phyloP scores from a whole-genome alignment of 2,888 invertebrate species.

The Spisula solida region DNA sequence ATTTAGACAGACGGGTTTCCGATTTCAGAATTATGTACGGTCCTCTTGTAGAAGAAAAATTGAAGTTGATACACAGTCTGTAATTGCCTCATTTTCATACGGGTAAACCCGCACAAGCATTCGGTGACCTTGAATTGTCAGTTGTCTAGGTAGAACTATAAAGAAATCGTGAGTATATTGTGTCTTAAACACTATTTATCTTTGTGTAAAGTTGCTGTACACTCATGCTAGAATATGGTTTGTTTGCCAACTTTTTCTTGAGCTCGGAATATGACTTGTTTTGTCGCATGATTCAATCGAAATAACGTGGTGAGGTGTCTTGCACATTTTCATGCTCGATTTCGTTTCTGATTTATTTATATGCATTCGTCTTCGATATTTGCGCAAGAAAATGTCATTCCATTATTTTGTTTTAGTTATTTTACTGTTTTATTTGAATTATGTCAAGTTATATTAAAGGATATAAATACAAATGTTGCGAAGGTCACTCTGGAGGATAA shows the following conservation, averaged over 20 bases:
- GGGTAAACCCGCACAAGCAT: conserved; percentile 56
- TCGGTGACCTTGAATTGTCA: conserved; percentile 51
- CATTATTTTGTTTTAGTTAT: background rate
- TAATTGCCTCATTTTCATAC: conserved; percentile 30
- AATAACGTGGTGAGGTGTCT: background rate
- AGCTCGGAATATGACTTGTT: background rate
- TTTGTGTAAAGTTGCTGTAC: background rate
- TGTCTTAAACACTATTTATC: background rate
- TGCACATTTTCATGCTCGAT: background rate
- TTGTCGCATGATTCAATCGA: background rate
- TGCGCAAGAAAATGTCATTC: background rate
- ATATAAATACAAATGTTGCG: background rate
- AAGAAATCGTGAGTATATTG: background rate
- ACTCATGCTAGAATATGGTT: background rate
- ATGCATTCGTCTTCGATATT: background rate
- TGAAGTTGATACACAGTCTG: conserved; percentile 18
- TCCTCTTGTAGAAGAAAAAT: background rate
- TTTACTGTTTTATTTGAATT: background rate
- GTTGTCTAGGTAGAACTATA: conserved; percentile 14
- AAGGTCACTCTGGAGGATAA: conserved; percentile 20
- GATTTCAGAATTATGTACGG: background rate
- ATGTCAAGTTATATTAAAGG: background rate
- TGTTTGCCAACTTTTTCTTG: background rate
- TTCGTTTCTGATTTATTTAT: background rate
- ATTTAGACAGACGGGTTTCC: background rate